These are phyloP conservation scores for Torymus auratus DNA, from an alignment of 2,888 invertebrate genomes.

Conservation along the genomic window DNA sequence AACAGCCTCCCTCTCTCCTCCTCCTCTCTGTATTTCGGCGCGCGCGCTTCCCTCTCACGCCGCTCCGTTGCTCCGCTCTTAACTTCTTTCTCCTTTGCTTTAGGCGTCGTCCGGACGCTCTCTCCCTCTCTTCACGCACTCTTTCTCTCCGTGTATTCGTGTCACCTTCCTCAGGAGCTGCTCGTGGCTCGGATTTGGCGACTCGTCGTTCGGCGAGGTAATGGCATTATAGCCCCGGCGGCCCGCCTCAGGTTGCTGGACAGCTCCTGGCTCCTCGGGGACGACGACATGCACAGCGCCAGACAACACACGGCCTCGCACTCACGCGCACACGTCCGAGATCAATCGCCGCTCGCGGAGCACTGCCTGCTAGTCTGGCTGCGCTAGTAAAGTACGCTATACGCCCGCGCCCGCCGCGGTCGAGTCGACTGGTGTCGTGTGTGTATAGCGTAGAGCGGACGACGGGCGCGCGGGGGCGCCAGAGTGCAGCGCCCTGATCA, in stretches of 20 bases:
- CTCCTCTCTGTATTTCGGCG: not conserved
- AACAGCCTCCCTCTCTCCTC: conserved; percentile 51
- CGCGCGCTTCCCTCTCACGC: not conserved
- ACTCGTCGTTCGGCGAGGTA: conserved; percentile 24
- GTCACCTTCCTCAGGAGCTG: conserved; percentile 37
- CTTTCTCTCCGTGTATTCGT: not conserved
- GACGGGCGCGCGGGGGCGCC: conserved; percentile 35
- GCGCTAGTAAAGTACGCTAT: not conserved
- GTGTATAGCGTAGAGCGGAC: conserved; percentile 6
- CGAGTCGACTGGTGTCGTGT: too few species aligned
- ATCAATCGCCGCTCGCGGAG: conserved; percentile 55
- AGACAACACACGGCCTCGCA: conserved; percentile 2
- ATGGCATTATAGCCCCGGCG: conserved; percentile 51
- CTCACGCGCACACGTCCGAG: conserved; percentile 33
- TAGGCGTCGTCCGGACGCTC: conserved; percentile 9
- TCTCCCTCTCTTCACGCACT: not conserved
- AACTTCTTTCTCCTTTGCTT: not conserved
- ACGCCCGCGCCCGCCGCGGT: not conserved
- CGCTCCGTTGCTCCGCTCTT: not conserved
- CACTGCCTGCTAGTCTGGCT: conserved; percentile 32
- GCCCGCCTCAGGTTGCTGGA: conserved; percentile 30
- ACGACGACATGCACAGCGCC: conserved; percentile 36
- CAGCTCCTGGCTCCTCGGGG: conserved; percentile 8
- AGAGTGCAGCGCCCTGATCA: not conserved
- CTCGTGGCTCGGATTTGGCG: not conserved